A percentile compares a stretch with the other conserved stretches of the same genome.
These are phyloP conservation scores for Formica selysi DNA, from an alignment of 1,140 invertebrate species.

Conservation along the genomic window DNA sequence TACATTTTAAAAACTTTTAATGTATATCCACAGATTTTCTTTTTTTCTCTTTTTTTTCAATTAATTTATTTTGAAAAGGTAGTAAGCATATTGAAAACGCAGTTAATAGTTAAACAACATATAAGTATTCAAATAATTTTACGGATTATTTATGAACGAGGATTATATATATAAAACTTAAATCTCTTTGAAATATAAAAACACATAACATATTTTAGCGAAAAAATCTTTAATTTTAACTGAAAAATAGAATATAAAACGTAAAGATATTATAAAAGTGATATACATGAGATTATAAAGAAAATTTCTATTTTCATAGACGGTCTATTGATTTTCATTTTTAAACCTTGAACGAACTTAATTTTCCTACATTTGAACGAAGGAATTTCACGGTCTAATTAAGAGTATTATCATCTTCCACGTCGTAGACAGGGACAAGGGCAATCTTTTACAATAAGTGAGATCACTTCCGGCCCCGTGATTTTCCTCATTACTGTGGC, in stretches of 20 bases:
- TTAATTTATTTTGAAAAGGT: slow-evolving; percentile 20
- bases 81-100: background rate
- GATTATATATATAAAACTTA: slow-evolving; percentile 1
- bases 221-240: background rate
- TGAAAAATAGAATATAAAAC: background rate
- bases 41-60: background rate
- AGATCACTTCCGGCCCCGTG: slow-evolving; percentile 51
- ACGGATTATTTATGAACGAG: background rate
- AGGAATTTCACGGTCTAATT: slow-evolving; percentile 44
- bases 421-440: slow-evolving; percentile 22
- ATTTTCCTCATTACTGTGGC: slow-evolving; percentile 64
- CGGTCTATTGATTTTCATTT: slow-evolving; percentile 19
- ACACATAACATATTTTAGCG: background rate
- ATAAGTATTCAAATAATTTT: background rate
- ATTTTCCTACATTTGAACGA: slow-evolving; percentile 35
- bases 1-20: slow-evolving; percentile 42
- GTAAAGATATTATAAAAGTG: background rate
- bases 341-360: slow-evolving; percentile 4
- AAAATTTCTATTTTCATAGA: background rate
- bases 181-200: background rate
- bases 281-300: slow-evolving; percentile 16
- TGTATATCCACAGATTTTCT: background rate
- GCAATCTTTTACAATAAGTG: slow-evolving; percentile 54
- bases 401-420: slow-evolving; percentile 57
- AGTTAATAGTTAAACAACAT: slow-evolving; percentile 20